Conservation (phyloP, 2,113 vertebrate genomes). For the Loxodonta africana region DNA sequence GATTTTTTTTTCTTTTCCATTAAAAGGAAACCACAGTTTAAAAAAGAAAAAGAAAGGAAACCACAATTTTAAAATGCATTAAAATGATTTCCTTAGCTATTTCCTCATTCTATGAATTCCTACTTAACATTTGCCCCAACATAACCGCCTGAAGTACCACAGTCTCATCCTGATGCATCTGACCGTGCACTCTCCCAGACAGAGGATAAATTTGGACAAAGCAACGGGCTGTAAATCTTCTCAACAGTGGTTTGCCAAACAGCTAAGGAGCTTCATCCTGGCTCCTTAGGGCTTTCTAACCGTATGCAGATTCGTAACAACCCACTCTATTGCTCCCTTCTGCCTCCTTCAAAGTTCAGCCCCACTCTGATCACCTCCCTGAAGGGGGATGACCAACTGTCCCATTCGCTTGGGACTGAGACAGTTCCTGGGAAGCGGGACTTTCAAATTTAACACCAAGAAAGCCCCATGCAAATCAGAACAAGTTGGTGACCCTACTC, state of each 20-base stretch:
- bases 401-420: not conserved
- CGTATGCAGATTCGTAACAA: not conserved
- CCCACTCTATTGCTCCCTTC: not conserved
- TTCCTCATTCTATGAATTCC: slow-evolving; percentile 61
- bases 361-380: not conserved
- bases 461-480: not conserved
- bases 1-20: slow-evolving; percentile 5
- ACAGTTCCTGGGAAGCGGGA: not conserved
- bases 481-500: not conserved
- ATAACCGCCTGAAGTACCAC: slow-evolving; percentile 39
- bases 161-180: not conserved
- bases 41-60: slow-evolving; percentile 45
- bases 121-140: not conserved
- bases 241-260: not conserved
- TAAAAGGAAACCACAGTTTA: slow-evolving; percentile 53
- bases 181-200: not conserved
- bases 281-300: not conserved
- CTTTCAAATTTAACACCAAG: slow-evolving; percentile 24
- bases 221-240: not conserved
- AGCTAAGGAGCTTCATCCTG: not conserved
- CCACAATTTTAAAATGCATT: slow-evolving; percentile 37
- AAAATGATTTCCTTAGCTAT: slow-evolving; percentile 65
- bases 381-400: not conserved
- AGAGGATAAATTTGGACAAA: not conserved
- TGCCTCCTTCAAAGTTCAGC: not conserved